These are phyloP conservation scores for Leptinotarsa juncta DNA, from an alignment of 2,888 invertebrate species.

Conservation along the genomic window DNA sequence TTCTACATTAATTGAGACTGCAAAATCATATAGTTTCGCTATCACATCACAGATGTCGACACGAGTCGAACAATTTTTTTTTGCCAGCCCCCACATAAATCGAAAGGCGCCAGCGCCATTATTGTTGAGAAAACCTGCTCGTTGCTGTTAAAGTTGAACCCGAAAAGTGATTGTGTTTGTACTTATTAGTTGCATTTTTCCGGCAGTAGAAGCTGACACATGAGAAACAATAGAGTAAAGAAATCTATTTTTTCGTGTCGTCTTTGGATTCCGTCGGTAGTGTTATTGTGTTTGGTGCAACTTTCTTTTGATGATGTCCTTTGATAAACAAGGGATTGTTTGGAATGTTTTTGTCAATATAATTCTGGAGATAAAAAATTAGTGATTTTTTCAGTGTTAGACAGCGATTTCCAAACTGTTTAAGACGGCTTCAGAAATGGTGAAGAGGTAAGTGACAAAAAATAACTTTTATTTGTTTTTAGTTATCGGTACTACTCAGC, in stretches of 20 bases:
- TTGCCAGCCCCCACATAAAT: constrained; percentile 39
- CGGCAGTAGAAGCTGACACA: neutral
- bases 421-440: constrained; percentile 66
- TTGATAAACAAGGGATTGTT: constrained; percentile 47
- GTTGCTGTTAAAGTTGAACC: constrained; percentile 24
- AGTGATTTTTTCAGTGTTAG: constrained; percentile 37
- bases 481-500: no score
- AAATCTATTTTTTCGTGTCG: constrained; percentile 4
- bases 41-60: constrained; percentile 27
- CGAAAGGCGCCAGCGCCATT: constrained; percentile 53
- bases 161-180: constrained; percentile 29
- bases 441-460: constrained; percentile 61
- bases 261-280: constrained; percentile 24
- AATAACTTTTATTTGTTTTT: neutral
- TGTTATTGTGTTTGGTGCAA: constrained; percentile 42
- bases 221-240: neutral
- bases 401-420: constrained; percentile 56
- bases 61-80: neutral
- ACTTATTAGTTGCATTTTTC: constrained; percentile 18
- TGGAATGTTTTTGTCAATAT: constrained; percentile 28
- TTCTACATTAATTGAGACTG: neutral
- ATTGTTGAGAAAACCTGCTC: constrained; percentile 48
- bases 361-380: constrained; percentile 38
- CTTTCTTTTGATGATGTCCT: constrained; percentile 43
- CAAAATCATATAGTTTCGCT: neutral